A percentile compares a stretch with the other conserved stretches of the same genome.
phyloP scores from a whole-genome alignment of 2,797 vertebrate species.

The Anomalospiza imberbis region DNA sequence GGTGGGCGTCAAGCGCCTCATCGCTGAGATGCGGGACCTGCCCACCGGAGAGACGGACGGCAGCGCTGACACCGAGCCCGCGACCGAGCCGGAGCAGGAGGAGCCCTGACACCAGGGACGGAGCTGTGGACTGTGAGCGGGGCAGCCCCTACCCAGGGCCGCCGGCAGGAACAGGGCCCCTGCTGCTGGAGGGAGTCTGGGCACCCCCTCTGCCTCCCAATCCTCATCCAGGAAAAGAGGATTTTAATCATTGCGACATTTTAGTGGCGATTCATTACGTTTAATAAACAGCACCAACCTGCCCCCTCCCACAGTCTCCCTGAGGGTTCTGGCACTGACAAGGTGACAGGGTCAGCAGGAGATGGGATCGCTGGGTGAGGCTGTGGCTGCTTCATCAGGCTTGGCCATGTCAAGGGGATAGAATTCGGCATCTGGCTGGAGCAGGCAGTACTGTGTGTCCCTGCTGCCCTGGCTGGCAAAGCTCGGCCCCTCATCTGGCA shows the following conservation, averaged over 20 bases:
- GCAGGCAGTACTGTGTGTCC: accelerated
- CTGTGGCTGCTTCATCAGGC: no score
- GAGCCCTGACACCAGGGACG: not conserved
- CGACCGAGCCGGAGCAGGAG: not conserved
- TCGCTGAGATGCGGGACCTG: conserved; percentile 84
- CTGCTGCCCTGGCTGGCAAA: not conserved
- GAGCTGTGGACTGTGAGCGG: not conserved
- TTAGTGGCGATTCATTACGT: conserved; percentile 11
- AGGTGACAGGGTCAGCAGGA: not conserved
- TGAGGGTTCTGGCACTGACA: not conserved
- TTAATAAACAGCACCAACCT: conserved; percentile 45
- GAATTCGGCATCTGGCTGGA: not conserved
- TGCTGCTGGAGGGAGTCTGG: not conserved
- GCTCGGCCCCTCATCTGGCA: not conserved
- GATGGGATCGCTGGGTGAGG: not conserved
- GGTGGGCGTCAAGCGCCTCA: conserved; percentile 92
- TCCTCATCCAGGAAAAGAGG: not conserved
- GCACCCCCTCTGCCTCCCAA: not conserved
- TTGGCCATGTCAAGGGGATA: not conserved
- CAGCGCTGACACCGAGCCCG: accelerated
- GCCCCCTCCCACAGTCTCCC: not conserved
- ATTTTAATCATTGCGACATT: conserved; percentile 25
- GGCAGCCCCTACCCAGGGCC: not conserved
- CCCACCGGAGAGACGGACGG: not conserved
- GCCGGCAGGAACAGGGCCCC: not conserved